Evolutionary conservation across 2,888 invertebrate genomes (phyloP), one percentile per base, ranked within the genome.

Genomic region (Nycteola revayana): DNA sequence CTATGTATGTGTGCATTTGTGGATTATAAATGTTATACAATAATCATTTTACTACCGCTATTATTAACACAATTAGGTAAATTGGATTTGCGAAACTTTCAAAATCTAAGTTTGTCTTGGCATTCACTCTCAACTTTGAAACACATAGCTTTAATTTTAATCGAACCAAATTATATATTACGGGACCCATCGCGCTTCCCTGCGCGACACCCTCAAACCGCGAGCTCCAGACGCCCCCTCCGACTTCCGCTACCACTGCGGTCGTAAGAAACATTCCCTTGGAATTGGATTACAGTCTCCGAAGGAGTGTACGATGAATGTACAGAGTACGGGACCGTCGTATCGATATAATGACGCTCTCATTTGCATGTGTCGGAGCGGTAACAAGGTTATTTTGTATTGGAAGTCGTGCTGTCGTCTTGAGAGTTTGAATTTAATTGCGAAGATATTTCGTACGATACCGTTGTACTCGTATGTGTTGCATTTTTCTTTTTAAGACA

Each of bases 261-360:
- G 73, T 71, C 62, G 66, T 67, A 69, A 72, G 70, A 73, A 75
- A 68, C 71, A 74, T 76, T 75, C 63, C 61, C 62, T 60, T 48
- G 59, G 66, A 66, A 78, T 80, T 77, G 68, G 66, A 77, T 78
- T 76, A 75, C 75, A 65, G 66, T 66, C 59, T 35, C 55, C 49
- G 47, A 41, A 35, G 45, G 28, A 37, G 25, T 35, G 27, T 40
- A 31, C 36, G 34, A 32, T 32, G 29, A 32, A 28, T 43, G 24
- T 31, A 14, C 14, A 14, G 28, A 9, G 37, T 21, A 31, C 33
- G 28, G 36, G 42, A 29, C 53, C 28, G 41, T 28, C 35, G 28
- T 33, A 48, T 42, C 32, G 35, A 33, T 36, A 42, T 49, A 57
- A 60, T 38, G 51, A 49, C 44, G 42, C 29, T 53, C 22, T 51